Evolutionary conservation across 1,140 invertebrate genomes (phyloP).

Genomic region (Pseudachorutes palmiensis): DNA sequence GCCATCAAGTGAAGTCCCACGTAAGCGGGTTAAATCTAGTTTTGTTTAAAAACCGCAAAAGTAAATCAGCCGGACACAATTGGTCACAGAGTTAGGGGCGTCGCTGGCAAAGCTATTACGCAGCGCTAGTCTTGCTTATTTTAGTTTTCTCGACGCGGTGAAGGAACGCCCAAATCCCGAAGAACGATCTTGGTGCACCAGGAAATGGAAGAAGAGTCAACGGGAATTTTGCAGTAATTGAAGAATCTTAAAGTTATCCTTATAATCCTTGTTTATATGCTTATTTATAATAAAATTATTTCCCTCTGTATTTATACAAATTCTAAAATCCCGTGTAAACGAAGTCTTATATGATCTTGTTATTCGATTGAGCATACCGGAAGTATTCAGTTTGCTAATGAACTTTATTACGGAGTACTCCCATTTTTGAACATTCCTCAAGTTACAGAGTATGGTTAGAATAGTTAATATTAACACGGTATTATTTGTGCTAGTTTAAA

Average conservation of each 20-base stretch:
- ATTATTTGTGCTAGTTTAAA: no score
- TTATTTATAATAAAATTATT: not conserved
- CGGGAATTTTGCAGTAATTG: constrained; percentile 24
- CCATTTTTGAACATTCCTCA: not conserved
- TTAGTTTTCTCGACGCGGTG: not conserved
- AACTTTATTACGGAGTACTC: not conserved
- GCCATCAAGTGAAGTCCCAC: no score
- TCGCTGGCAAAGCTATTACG: no score
- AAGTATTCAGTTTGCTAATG: not conserved
- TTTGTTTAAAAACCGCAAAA: no score
- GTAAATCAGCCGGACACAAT: no score
- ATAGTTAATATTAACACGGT: no score
- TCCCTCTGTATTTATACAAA: not conserved
- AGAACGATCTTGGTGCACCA: constrained; percentile 3
- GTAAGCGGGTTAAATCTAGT: no score
- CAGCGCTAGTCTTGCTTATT: not conserved
- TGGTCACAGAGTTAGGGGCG: no score
- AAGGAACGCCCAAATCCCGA: constrained; percentile 23
- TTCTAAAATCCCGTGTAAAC: not conserved
- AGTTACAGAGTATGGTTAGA: no score
- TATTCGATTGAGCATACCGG: not conserved
- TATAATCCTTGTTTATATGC: not conserved
- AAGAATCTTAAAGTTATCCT: constrained; percentile 15
- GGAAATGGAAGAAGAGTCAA: constrained; percentile 9
- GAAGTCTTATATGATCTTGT: not conserved